phyloP scores from a whole-genome alignment of 1,140 invertebrate species.

The Sminthurinus signatus region DNA sequence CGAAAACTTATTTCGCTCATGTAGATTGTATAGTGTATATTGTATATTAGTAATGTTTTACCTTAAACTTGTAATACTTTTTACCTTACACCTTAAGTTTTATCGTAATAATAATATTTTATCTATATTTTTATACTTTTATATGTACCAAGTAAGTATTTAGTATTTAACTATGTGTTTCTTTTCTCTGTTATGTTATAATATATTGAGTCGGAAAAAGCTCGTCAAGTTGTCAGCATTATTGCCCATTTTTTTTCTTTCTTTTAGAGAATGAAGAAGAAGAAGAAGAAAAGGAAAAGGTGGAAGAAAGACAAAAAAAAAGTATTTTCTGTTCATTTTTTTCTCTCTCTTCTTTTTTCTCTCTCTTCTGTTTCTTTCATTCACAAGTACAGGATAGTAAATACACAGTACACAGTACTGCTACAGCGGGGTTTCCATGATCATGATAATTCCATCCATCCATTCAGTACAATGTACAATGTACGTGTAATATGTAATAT shows the following conservation, averaged over 20 bases:
- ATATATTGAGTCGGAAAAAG: constrained; percentile 34
- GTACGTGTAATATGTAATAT: too few species aligned
- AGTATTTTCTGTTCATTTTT: not conserved
- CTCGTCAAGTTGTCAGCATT: constrained; percentile 37
- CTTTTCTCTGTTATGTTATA: too few species aligned
- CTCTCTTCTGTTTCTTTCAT: not conserved
- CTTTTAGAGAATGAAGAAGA: too few species aligned
- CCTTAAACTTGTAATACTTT: too few species aligned
- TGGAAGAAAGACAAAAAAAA: too few species aligned
- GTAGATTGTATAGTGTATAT: too few species aligned
- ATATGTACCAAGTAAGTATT: not conserved
- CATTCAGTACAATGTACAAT: not conserved
- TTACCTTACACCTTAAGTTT: not conserved
- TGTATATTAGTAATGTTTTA: too few species aligned
- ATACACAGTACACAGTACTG: too few species aligned
- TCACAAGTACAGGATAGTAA: not conserved
- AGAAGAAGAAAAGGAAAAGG: too few species aligned
- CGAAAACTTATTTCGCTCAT: too few species aligned
- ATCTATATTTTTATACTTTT: not conserved
- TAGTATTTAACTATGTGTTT: too few species aligned
- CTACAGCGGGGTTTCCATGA: constrained; percentile 5
- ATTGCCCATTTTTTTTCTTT: constrained; percentile 34
- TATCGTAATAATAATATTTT: not conserved
- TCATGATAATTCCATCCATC: too few species aligned
- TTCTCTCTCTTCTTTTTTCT: not conserved